phyloP scores from a whole-genome alignment of 2,888 invertebrate species.

The Oscheius myriophilus region DNA sequence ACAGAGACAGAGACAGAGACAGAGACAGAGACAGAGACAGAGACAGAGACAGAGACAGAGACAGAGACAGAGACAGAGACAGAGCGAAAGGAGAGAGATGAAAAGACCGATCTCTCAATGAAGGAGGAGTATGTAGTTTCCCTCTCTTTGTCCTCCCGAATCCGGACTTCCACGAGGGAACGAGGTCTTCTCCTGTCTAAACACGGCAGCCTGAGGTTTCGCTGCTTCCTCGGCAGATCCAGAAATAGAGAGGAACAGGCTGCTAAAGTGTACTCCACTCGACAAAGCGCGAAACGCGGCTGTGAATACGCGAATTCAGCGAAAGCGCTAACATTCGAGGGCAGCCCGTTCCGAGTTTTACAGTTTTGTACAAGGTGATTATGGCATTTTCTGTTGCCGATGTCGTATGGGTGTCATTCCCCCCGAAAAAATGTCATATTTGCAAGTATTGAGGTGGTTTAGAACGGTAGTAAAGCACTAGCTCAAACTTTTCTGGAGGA shows the following conservation, averaged over 20 bases:
- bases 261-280: slow-evolving; percentile 20
- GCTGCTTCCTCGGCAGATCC: slow-evolving; percentile 23
- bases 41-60: background rate
- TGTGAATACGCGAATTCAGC: background rate
- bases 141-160: no score
- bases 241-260: slow-evolving; percentile 29
- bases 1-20: slow-evolving; percentile 1
- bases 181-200: no score
- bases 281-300: slow-evolving; percentile 23
- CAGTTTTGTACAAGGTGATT: background rate
- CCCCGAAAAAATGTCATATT: no score
- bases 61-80: background rate
- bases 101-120: no score
- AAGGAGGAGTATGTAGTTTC: no score
- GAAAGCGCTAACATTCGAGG: slow-evolving; percentile 14
- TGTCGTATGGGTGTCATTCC: no score
- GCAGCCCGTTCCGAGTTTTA: background rate
- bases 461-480: no score
- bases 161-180: no score
- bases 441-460: no score
- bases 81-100: no score
- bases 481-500: no score
- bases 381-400: no score
- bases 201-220: slow-evolving; percentile 17
- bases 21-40: background rate